These are phyloP conservation scores for Calameuta filiformis DNA, from an alignment of 2,888 invertebrate genomes.

Conservation along the genomic window DNA sequence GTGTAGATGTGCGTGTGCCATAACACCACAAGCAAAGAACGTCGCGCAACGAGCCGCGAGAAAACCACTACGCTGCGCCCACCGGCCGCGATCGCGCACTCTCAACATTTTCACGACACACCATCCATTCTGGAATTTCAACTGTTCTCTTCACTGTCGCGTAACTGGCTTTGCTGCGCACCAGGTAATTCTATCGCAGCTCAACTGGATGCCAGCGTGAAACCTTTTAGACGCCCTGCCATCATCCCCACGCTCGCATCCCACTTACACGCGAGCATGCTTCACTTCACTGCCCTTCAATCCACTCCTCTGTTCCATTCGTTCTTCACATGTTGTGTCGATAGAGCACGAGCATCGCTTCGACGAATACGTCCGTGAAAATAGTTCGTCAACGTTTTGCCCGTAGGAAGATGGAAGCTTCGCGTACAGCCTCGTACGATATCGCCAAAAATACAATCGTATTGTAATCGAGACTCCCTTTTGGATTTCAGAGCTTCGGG, in stretches of 20 bases:
- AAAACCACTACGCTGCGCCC: conserved; percentile 36
- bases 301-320: conserved; percentile 26
- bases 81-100: conserved; percentile 40
- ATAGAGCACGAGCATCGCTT: conserved; percentile 27
- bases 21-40: background rate
- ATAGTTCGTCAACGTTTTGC: background rate
- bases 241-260: conserved; percentile 11
- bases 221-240: conserved; percentile 4
- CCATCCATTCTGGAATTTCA: conserved; percentile 12
- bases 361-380: background rate
- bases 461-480: background rate
- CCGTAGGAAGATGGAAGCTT: background rate
- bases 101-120: conserved; percentile 34
- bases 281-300: conserved; percentile 27
- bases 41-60: conserved; percentile 6
- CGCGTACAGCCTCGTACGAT: too few relatives aligned
- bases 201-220: background rate
- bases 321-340: conserved; percentile 44
- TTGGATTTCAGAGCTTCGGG: conserved; percentile 10
- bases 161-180: too few relatives aligned
- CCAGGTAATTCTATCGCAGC: background rate
- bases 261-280: conserved; percentile 20
- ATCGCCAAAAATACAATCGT: too few relatives aligned
- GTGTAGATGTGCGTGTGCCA: background rate
- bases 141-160: too few relatives aligned